These are phyloP conservation scores for Misgurnus mizolepis DNA, from an alignment of 2,113 vertebrate species.

Conservation along the genomic window DNA sequence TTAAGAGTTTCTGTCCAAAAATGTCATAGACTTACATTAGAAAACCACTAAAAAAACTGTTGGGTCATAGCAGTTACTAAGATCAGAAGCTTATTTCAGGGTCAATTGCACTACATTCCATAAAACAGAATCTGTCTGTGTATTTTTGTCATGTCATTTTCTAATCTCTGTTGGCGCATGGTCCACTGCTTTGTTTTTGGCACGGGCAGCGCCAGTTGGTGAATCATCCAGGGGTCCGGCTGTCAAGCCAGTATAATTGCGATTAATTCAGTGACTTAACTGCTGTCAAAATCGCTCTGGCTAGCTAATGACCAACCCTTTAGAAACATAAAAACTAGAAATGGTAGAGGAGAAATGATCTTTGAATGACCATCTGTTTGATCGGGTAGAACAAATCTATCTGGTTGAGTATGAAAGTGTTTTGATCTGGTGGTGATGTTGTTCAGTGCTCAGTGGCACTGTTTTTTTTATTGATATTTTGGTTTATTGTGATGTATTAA, in stretches of 20 bases:
- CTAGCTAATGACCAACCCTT: neutral
- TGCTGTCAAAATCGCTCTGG: slow-evolving; percentile 4
- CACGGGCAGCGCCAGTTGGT: neutral
- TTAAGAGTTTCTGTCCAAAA: too few relatives aligned
- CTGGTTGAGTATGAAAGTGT: too few relatives aligned
- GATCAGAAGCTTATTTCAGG: too few relatives aligned
- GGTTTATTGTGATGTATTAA: neutral
- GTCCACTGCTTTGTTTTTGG: slow-evolving; percentile 1
- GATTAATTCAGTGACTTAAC: slow-evolving; percentile 19
- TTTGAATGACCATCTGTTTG: neutral
- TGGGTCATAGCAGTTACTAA: too few relatives aligned
- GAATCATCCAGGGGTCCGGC: neutral
- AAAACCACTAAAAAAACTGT: too few relatives aligned
- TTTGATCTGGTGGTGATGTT: too few relatives aligned
- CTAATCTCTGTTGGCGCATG: neutral
- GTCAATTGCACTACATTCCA: too few relatives aligned
- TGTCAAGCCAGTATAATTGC: slow-evolving; percentile 12
- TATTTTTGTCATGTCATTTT: slow-evolving; percentile 20
- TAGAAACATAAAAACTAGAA: neutral
- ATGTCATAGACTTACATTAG: too few relatives aligned
- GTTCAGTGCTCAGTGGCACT: too few relatives aligned
- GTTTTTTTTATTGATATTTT: neutral
- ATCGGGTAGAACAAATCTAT: neutral
- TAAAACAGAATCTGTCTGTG: neutral
- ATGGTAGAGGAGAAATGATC: slow-evolving; percentile 1